These are phyloP conservation scores for Stigmatopora nigra DNA, from an alignment of 2,113 vertebrate species.

Conservation along the genomic window DNA sequence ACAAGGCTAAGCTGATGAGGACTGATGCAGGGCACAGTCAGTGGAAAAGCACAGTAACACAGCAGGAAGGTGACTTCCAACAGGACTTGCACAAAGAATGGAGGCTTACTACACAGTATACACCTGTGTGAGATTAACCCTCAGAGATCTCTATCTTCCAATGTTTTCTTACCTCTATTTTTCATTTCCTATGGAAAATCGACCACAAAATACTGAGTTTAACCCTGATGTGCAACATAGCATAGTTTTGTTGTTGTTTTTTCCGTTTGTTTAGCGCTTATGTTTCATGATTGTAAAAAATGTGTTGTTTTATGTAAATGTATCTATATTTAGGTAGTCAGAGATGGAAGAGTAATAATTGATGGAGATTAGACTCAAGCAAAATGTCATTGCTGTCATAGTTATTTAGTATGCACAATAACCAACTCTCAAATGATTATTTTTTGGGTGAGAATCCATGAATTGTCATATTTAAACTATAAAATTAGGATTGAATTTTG, in stretches of 20 bases:
- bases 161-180: not conserved
- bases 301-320: not conserved
- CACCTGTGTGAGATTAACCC: not conserved
- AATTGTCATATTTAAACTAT: not conserved
- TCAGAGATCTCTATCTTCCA: not conserved
- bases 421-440: not conserved
- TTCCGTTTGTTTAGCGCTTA: not conserved
- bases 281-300: not conserved
- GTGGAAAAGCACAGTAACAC: not conserved
- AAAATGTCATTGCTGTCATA: not conserved
- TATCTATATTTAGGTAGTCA: not conserved
- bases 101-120: not conserved
- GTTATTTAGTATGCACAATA: not conserved
- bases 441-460: not conserved
- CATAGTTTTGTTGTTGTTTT: not conserved
- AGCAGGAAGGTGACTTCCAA: conserved; percentile 5
- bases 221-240: not conserved
- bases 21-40: not conserved
- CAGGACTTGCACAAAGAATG: not conserved
- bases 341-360: not conserved
- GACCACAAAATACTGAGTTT: not conserved
- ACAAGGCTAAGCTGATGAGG: conserved; percentile 6
- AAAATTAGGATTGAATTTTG: not conserved
- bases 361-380: not conserved
- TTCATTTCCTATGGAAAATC: not conserved